Conservation (phyloP, 2,113 vertebrate species). For the Rhynchomys soricoides region DNA sequence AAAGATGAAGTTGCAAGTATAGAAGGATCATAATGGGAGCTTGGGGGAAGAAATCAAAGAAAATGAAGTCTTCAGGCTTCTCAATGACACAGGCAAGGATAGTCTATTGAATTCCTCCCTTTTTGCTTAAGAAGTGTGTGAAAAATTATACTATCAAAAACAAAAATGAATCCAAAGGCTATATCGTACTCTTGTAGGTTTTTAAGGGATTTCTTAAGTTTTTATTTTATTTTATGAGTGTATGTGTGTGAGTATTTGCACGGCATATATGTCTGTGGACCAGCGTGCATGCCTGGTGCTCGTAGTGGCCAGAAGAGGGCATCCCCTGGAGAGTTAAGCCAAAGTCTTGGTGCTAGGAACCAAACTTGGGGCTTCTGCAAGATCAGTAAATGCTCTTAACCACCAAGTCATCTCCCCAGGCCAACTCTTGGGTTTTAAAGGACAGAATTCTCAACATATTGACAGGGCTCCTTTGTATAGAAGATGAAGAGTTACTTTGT, state of each 20-base stretch:
- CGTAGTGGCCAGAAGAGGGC: background rate
- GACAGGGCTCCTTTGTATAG: background rate
- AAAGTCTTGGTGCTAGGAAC: background rate
- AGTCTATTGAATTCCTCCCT: background rate
- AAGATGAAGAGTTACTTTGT: background rate
- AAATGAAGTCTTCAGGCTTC: background rate
- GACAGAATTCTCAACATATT: background rate
- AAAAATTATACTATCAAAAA: background rate
- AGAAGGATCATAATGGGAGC: background rate
- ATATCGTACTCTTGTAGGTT: background rate
- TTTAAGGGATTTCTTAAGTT: background rate
- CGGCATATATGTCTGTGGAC: background rate
- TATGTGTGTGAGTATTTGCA: background rate
- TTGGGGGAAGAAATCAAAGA: background rate
- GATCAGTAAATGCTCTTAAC: background rate
- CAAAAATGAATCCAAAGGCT: constrained; percentile 22
- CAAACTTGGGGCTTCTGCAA: background rate
- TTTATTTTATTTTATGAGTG: background rate
- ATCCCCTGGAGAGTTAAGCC: background rate
- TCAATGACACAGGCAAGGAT: background rate
- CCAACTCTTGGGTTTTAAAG: constrained; percentile 1
- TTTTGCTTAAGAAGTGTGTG: background rate
- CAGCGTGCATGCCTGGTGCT: background rate
- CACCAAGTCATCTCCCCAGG: background rate
- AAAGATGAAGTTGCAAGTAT: background rate